These are phyloP conservation scores for Ptilonorhynchus violaceus DNA, from an alignment of 2,113 vertebrate genomes.

Conservation along the genomic window DNA sequence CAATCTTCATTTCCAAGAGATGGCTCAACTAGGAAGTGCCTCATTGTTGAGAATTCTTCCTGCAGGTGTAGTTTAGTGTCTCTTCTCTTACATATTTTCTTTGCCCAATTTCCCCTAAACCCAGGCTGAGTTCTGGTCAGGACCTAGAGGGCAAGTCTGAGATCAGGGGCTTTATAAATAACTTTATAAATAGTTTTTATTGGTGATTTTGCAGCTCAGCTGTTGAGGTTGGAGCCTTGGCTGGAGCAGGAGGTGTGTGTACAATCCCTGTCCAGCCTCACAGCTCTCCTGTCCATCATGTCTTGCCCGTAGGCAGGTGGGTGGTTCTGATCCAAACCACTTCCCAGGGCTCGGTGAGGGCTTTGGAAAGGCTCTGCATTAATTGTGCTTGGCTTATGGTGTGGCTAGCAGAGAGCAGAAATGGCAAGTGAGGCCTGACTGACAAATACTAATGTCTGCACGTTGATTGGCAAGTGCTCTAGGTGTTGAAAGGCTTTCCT, in stretches of 20 bases:
- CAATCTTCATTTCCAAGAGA: not conserved
- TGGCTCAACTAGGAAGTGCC: not conserved
- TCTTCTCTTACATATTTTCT: not conserved
- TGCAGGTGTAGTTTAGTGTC: not conserved
- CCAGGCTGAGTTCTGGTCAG: not conserved
- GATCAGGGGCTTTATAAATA: not conserved
- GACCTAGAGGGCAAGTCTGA: not conserved
- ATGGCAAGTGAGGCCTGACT: not conserved
- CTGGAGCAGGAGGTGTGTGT: not conserved
- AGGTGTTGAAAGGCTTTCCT: not conserved
- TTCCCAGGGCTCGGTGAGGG: not conserved
- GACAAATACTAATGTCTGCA: not conserved
- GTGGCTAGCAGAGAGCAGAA: not conserved
- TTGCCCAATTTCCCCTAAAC: not conserved
- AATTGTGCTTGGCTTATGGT: not conserved
- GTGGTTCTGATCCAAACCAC: not conserved
- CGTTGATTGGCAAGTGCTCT: not conserved
- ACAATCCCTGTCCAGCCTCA: not conserved
- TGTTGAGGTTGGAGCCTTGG: not conserved
- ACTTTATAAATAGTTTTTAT: not conserved
- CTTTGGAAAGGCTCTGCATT: not conserved
- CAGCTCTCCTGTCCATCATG: fast-evolving
- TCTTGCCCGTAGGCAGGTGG: not conserved
- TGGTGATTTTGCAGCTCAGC: not conserved
- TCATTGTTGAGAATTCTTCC: not conserved